phyloP scores from a whole-genome alignment of 2,113 vertebrate species.

The Alces alces region DNA sequence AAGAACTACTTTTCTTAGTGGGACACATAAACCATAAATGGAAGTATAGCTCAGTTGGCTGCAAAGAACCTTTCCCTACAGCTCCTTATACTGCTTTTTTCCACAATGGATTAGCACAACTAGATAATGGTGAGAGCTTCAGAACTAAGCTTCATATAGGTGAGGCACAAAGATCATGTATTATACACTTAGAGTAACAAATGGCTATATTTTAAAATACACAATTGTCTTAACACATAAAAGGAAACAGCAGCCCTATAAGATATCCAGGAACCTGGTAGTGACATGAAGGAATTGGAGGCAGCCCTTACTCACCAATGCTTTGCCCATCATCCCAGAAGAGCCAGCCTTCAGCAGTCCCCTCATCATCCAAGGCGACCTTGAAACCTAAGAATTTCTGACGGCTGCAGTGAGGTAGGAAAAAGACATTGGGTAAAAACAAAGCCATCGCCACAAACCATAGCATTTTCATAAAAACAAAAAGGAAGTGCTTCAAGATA shows the following conservation, averaged over 20 bases:
- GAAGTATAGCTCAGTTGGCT: neutral
- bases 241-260: neutral
- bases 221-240: neutral
- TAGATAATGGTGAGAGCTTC: neutral
- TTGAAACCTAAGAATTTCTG: constrained; percentile 84
- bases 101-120: neutral
- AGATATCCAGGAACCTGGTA: neutral
- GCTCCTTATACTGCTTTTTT: neutral
- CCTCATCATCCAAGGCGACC: constrained; percentile 81
- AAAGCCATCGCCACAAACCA: neutral
- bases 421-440: neutral
- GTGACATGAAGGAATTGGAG: neutral
- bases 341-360: constrained; percentile 81
- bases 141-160: neutral
- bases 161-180: neutral
- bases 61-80: neutral
- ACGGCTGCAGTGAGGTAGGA: constrained; percentile 77
- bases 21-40: neutral
- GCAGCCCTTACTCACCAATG: constrained; percentile 80
- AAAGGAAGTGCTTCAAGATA: neutral
- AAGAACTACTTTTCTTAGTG: neutral
- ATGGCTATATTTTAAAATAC: neutral
- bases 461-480: neutral
- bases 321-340: constrained; percentile 91
- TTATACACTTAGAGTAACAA: neutral